Conservation (phyloP, 2,888 invertebrate species). For the Aricia artaxerxes region DNA sequence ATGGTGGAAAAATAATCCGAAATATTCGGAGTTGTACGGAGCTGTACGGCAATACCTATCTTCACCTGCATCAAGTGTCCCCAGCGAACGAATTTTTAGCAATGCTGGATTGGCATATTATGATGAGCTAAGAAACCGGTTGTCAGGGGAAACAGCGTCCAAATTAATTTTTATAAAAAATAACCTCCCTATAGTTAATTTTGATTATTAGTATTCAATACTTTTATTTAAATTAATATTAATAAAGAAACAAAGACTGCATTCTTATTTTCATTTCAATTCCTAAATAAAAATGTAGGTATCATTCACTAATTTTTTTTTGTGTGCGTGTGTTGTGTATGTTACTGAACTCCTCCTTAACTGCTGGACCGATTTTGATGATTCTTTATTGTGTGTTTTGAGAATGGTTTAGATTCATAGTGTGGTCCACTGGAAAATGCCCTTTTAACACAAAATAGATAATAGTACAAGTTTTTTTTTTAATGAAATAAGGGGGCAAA, state of each 20-base stretch:
- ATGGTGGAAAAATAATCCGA: slow-evolving; percentile 30
- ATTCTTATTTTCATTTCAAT: background rate
- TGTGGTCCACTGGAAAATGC: no score
- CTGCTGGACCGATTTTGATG: no score
- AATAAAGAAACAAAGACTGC: no score
- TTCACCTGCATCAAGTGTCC: background rate
- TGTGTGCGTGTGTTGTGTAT: no score
- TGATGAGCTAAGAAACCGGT: background rate
- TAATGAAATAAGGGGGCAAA: no score
- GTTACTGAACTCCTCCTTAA: no score
- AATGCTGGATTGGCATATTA: background rate
- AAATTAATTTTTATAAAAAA: background rate
- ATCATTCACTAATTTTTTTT: no score
- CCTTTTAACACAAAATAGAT: no score
- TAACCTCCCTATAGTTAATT: background rate
- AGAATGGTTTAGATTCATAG: no score
- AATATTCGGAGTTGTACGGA: background rate
- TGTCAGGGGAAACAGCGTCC: background rate
- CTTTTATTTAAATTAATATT: background rate
- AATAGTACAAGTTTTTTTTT: no score
- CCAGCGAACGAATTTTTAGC: background rate
- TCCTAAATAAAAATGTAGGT: background rate
- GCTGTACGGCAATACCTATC: background rate
- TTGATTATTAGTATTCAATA: background rate
- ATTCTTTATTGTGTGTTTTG: no score